Evolutionary conservation across 2,797 vertebrate species (phyloP).

Genomic region (Thunnus albacares): DNA sequence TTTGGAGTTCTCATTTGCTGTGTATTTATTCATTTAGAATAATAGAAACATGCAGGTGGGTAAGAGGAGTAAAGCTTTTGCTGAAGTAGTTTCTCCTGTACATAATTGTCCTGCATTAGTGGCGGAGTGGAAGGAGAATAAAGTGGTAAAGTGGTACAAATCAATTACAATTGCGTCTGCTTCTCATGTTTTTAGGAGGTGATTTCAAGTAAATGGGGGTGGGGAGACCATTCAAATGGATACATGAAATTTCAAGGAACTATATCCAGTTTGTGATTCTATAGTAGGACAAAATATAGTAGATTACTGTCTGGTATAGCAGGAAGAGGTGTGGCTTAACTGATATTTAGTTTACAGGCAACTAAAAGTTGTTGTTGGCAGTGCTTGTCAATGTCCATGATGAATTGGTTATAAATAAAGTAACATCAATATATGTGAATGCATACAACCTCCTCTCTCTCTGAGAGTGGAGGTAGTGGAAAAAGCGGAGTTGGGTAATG

Average conservation of each 20-base stretch:
- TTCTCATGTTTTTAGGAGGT: neutral
- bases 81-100: conserved; percentile 43
- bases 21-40: conserved; percentile 47
- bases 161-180: conserved; percentile 12
- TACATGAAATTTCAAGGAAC: conserved; percentile 2
- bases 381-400: neutral
- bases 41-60: conserved; percentile 10
- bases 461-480: neutral
- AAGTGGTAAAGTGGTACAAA: neutral
- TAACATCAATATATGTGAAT: neutral
- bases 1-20: conserved; percentile 27
- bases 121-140: conserved; percentile 10
- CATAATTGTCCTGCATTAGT: conserved; percentile 40
- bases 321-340: conserved; percentile 19
- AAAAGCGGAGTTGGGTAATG: conserved; percentile 1
- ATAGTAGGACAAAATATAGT: neutral
- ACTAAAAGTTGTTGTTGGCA: conserved; percentile 21
- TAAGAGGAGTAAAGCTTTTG: conserved; percentile 49
- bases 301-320: neutral
- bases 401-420: conserved; percentile 4
- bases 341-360: conserved; percentile 20
- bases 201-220: conserved; percentile 6
- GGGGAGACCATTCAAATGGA: conserved; percentile 10
- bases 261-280: conserved; percentile 9
- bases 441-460: too few relatives aligned